phyloP scores from a whole-genome alignment of 2,888 invertebrate genomes.

The Bhutanitis thaidina region DNA sequence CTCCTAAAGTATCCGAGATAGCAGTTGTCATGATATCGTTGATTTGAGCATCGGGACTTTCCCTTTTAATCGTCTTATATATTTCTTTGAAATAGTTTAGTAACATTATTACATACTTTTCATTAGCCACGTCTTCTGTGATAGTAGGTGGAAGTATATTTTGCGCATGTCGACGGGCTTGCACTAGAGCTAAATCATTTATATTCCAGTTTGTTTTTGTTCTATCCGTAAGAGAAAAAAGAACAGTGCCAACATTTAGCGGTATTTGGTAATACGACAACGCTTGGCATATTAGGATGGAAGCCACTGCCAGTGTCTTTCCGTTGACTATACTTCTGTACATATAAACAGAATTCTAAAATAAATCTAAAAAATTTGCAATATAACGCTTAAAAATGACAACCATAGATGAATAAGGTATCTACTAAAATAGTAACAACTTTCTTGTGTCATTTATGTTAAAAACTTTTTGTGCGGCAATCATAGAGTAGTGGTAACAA shows the following conservation, averaged over 20 bases:
- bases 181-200: slow-evolving; percentile 40
- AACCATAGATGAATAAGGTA: background rate
- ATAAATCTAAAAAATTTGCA: slow-evolving; percentile 48
- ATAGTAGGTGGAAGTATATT: slow-evolving; percentile 43
- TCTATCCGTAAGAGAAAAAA: slow-evolving; percentile 45
- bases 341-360: slow-evolving; percentile 41
- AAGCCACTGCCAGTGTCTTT: slow-evolving; percentile 26
- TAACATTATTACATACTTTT: slow-evolving; percentile 41
- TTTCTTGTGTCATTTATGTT: too few relatives aligned
- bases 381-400: slow-evolving; percentile 17
- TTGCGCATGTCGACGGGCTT: slow-evolving; percentile 53
- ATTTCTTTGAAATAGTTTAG: slow-evolving; percentile 46
- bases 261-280: slow-evolving; percentile 23
- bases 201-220: slow-evolving; percentile 42
- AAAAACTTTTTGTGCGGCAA: too few relatives aligned
- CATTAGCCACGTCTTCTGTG: slow-evolving; percentile 37
- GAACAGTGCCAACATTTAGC: slow-evolving; percentile 56
- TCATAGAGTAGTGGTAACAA: too few relatives aligned
- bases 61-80: slow-evolving; percentile 41
- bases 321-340: slow-evolving; percentile 30
- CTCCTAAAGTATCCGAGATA: slow-evolving; percentile 76
- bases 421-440: too few relatives aligned
- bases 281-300: slow-evolving; percentile 26
- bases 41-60: slow-evolving; percentile 32
- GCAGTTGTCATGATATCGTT: slow-evolving; percentile 51